Evolutionary conservation across 2,797 vertebrate species (phyloP), one percentile per base, ranked within the genome.

Genomic region (Simalia tracyae): DNA sequence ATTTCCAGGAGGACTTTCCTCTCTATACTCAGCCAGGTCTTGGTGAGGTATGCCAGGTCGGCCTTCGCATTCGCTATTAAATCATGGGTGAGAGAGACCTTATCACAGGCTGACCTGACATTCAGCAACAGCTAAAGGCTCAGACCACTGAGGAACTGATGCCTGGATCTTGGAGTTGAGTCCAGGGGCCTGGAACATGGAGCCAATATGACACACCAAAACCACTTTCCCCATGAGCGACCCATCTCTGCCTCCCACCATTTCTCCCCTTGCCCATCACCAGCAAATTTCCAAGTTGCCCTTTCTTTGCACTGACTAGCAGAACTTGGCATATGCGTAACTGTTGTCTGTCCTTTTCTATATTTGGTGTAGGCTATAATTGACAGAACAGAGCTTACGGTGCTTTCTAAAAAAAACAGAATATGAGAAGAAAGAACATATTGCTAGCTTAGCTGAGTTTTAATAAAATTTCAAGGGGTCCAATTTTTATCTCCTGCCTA

Each of bases 401-500:
- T 60, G 46, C 56, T 94, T 72, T 93, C 88, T 93, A 46, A 93
- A 68, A 68, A 64, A 72, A 90, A 92, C 85, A 90, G 87, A 94
- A 81, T 0, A 5, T 24, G 28, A 86, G 86, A 56, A 36, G 64
- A 81, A 92, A 90, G 92, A 86, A 3, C 87, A 93, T 76, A 15
- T 54, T 91, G 54, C 56, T 17, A 92, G 3, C 0, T 63, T 61
- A 59, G 61, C 46, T 89, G 91, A 15, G 42, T 93, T 89, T 72
- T 86, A 64, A 89, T 63, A 14, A 81, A 91, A 91, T 86, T 63
- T 66, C 7, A 19, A 10, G n/a, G 87, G 63, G 36, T 42, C 46
- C 59, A 89, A 60, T 91, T 94, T 93, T 92, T 89, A 84, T 60
- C 72, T 63, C 76, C 81, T 94, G 90, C 31, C 89, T 86, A 76